Evolutionary conservation across 2,888 invertebrate species (phyloP).

Genomic region (Anthoptus insignis): DNA sequence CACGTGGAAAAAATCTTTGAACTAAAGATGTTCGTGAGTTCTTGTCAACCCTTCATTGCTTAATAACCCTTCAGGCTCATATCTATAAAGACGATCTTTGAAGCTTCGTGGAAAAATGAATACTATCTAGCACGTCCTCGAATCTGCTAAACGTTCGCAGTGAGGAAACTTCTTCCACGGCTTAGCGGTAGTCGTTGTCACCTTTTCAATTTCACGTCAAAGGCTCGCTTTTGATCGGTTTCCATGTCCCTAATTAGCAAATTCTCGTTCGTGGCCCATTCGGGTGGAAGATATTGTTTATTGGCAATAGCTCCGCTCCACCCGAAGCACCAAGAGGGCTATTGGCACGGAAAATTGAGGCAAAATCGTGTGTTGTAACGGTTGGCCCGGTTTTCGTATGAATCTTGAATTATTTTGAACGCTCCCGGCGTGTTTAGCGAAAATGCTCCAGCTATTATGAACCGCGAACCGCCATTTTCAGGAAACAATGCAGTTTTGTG

Average conservation of each 20-base stretch:
- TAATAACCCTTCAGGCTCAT: constrained; percentile 21
- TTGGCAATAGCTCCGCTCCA: constrained; percentile 76
- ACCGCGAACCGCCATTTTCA: constrained; percentile 17
- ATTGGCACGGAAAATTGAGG: constrained; percentile 83
- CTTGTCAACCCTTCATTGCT: constrained; percentile 9
- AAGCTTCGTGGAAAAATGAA: constrained; percentile 32
- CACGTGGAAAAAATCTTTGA: constrained; percentile 11
- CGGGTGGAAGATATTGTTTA: constrained; percentile 84
- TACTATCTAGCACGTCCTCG: constrained; percentile 21
- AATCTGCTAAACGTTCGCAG: constrained; percentile 2
- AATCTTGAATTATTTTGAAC: constrained; percentile 54
- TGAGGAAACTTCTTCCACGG: constrained; percentile 12
- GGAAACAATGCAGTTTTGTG: constrained; percentile 26
- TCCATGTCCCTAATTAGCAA: constrained; percentile 79
- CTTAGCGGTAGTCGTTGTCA: constrained; percentile 61
- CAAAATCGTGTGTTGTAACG: constrained; percentile 67
- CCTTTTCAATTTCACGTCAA: constrained; percentile 81
- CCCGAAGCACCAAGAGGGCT: constrained; percentile 60
- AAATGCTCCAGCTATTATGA: constrained; percentile 17
- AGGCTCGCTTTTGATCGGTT: constrained; percentile 73
- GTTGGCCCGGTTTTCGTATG: constrained; percentile 58
- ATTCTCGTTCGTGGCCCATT: constrained; percentile 67
- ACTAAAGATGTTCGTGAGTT: constrained; percentile 16
- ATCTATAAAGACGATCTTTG: constrained; percentile 24
- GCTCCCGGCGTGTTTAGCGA: constrained; percentile 42